Percentiles rank a stretch among this genome's conserved stretches.
These are phyloP conservation scores for Nasonia giraulti DNA, from an alignment of 1,140 invertebrate species.

Conservation along the genomic window DNA sequence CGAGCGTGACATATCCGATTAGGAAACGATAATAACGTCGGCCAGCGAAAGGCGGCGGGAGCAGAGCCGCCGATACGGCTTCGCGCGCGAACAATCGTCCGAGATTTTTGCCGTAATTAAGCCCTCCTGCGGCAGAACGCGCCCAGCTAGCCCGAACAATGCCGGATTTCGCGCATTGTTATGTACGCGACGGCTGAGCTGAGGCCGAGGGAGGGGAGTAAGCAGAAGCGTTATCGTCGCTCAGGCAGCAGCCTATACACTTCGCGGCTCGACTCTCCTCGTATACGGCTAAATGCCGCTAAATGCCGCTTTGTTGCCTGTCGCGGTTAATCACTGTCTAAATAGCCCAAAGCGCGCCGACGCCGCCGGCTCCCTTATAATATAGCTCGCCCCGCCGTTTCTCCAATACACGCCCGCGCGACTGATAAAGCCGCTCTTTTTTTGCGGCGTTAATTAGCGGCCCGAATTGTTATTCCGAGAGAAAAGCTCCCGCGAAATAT, in stretches of 20 bases:
- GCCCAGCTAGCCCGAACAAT: constrained; percentile 61
- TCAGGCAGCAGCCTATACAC: constrained; percentile 52
- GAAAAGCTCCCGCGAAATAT: neutral
- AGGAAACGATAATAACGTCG: constrained; percentile 24
- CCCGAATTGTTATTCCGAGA: neutral
- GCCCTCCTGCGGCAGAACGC: constrained; percentile 34
- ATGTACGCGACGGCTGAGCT: constrained; percentile 42
- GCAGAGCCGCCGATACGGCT: constrained; percentile 61
- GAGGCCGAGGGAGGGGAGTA: neutral
- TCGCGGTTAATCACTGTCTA: constrained; percentile 68
- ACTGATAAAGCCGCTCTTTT: neutral
- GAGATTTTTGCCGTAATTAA: constrained; percentile 68
- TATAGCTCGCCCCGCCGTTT: neutral
- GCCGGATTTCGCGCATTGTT: constrained; percentile 70
- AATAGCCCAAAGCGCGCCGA: constrained; percentile 51
- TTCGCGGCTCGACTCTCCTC: neutral
- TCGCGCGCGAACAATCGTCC: constrained; percentile 61
- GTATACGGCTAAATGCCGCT: constrained; percentile 65
- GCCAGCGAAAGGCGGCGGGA: neutral
- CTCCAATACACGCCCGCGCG: constrained; percentile 28
- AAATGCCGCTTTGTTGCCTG: constrained; percentile 68
- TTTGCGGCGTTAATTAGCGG: neutral
- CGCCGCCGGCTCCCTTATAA: constrained; percentile 3
- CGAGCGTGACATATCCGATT: constrained; percentile 28
- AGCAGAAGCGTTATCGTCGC: constrained; percentile 62